These are phyloP conservation scores for Chouioia cunea DNA, from an alignment of 2,888 invertebrate genomes.

Conservation along the genomic window DNA sequence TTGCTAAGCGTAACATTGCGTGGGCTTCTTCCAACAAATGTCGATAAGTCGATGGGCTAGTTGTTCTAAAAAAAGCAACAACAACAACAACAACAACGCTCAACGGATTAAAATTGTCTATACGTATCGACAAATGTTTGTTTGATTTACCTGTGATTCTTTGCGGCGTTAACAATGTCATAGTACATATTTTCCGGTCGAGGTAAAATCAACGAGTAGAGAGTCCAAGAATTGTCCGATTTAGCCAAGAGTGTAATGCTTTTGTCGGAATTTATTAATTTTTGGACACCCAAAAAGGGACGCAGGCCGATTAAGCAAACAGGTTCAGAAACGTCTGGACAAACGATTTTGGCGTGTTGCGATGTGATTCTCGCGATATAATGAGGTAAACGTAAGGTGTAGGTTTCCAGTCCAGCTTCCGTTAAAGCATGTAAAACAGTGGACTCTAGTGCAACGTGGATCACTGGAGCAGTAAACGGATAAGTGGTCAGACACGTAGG, in stretches of 20 bases:
- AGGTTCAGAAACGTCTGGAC: constrained; percentile 73
- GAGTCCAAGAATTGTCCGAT: constrained; percentile 77
- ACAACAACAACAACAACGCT: constrained; percentile 10
- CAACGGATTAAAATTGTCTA: neutral
- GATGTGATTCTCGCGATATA: constrained; percentile 71
- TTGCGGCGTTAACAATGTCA: constrained; percentile 79
- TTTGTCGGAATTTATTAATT: constrained; percentile 69
- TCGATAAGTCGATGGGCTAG: constrained; percentile 77
- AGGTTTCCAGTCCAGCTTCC: constrained; percentile 82
- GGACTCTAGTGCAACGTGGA: constrained; percentile 76
- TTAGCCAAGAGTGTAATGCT: constrained; percentile 73
- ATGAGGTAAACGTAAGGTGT: constrained; percentile 75
- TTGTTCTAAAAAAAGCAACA: constrained; percentile 62
- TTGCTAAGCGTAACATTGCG: constrained; percentile 73
- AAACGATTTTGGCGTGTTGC: constrained; percentile 69
- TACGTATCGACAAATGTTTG: neutral
- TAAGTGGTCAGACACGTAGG: constrained; percentile 68
- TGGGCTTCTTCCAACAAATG: constrained; percentile 82
- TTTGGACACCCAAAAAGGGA: constrained; percentile 76
- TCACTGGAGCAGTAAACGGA: constrained; percentile 80
- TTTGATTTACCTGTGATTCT: constrained; percentile 71
- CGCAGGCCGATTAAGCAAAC: constrained; percentile 78
- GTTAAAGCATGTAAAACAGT: constrained; percentile 81
- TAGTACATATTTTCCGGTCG: constrained; percentile 75
- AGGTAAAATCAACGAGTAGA: constrained; percentile 80